A percentile compares a stretch with the other conserved stretches of the same genome.
Evolutionary conservation across 1,140 invertebrate genomes (phyloP).

Genomic region (Eumaeus atala): DNA sequence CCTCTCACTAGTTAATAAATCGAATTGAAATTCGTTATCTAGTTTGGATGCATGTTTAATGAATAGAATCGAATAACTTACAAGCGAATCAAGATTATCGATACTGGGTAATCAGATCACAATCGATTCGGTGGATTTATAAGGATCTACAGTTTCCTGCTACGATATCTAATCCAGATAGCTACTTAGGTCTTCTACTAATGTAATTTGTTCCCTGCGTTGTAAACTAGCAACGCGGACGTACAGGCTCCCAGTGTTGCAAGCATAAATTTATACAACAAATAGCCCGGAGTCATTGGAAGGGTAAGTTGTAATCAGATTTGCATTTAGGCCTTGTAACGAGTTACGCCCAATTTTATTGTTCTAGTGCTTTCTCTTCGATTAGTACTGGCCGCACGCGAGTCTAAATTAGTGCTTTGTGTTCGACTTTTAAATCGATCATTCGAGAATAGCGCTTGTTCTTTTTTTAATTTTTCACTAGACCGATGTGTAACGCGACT

Average conservation of each 20-base stretch:
- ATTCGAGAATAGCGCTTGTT: no score
- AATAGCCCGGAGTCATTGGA: slow-evolving; percentile 13
- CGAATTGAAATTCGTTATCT: slow-evolving; percentile 60
- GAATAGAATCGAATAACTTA: slow-evolving; percentile 67
- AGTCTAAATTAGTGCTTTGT: no score
- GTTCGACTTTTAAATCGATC: no score
- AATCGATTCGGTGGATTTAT: slow-evolving; percentile 65
- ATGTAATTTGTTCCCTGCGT: slow-evolving; percentile 34
- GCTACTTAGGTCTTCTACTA: slow-evolving; percentile 30
- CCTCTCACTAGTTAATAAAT: slow-evolving; percentile 48
- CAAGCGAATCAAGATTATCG: slow-evolving; percentile 64
- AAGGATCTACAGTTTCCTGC: slow-evolving; percentile 62
- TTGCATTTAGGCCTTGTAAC: slow-evolving; percentile 1
- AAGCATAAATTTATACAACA: slow-evolving; percentile 14
- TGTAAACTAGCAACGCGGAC: slow-evolving; percentile 15
- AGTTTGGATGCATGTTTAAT: slow-evolving; percentile 51
- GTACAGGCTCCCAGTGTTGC: slow-evolving; percentile 15
- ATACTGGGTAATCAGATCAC: slow-evolving; percentile 64
- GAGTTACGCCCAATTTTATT: slow-evolving; percentile 3
- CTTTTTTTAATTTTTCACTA: background rate
- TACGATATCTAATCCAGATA: slow-evolving; percentile 41
- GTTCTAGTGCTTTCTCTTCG: background rate
- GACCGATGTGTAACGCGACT: no score
- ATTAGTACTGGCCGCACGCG: background rate
- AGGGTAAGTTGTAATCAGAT: slow-evolving; percentile 12